A percentile compares a stretch with the other conserved stretches of the same genome.
Conservation (phyloP, 2,888 invertebrate species). For the Dicranocentrus wangi region DNA sequence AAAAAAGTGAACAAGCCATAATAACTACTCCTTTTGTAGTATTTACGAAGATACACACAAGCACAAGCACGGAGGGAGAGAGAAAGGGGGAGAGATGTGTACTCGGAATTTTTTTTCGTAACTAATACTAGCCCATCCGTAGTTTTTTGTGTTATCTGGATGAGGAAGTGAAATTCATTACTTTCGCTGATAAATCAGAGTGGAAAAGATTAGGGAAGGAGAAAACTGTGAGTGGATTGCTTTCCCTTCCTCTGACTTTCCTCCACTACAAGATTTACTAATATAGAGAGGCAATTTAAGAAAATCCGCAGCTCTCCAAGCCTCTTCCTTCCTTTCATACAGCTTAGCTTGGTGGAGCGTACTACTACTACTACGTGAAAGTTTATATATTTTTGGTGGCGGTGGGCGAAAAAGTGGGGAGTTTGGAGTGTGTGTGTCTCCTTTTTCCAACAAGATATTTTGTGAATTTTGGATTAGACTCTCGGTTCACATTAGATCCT, state of each 20-base stretch:
- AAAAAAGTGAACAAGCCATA: conserved; percentile 11
- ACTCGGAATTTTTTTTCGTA: not conserved
- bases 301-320: conserved; percentile 26
- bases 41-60: not conserved
- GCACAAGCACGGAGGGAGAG: too few species aligned
- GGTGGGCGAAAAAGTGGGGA: too few species aligned
- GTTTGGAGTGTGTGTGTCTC: too few species aligned
- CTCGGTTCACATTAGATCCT: too few species aligned
- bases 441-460: too few species aligned
- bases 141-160: conserved; percentile 15
- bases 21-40: conserved; percentile 10
- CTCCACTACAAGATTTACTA: conserved; percentile 20
- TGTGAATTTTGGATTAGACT: too few species aligned
- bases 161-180: conserved; percentile 59
- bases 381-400: too few species aligned
- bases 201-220: conserved; percentile 30
- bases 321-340: too few species aligned
- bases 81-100: not conserved
- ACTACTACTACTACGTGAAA: too few species aligned
- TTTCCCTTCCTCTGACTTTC: conserved; percentile 19
- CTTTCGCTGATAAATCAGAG: conserved; percentile 59
- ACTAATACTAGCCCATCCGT: not conserved
- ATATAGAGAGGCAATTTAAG: conserved; percentile 32
- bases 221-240: conserved; percentile 33
- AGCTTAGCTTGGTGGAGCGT: too few species aligned